Evolutionary conservation across 2,113 vertebrate genomes (phyloP).

Genomic region (Sapajus apella): DNA sequence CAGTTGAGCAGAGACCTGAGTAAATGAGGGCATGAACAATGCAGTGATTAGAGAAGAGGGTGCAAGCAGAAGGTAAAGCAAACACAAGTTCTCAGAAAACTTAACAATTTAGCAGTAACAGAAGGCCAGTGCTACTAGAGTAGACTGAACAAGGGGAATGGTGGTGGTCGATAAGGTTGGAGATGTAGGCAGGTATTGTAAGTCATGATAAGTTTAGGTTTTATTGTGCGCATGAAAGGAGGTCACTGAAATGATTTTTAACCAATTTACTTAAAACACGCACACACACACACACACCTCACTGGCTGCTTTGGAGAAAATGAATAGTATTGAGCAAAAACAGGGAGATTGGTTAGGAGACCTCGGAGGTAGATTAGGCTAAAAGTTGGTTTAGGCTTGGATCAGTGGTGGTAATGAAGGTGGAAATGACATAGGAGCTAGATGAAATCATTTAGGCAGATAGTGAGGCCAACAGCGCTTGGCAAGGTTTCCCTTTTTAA

Average conservation of each 20-base stretch:
- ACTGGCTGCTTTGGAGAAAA: neutral
- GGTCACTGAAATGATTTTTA: neutral
- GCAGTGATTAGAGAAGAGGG: neutral
- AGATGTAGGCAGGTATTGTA: neutral
- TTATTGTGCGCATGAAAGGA: neutral
- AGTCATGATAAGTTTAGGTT: neutral
- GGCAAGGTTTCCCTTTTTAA: too few relatives aligned
- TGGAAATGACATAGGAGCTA: too few relatives aligned
- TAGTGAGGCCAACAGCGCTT: too few relatives aligned
- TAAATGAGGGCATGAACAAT: neutral
- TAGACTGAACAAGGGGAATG: neutral
- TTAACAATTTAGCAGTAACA: neutral
- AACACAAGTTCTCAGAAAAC: neutral
- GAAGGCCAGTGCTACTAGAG: neutral
- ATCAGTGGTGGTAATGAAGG: neutral
- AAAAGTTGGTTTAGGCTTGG: neutral
- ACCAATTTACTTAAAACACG: neutral
- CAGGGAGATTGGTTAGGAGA: neutral
- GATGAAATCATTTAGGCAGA: too few relatives aligned
- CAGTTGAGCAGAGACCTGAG: neutral
- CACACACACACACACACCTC: too few relatives aligned
- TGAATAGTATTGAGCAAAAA: neutral
- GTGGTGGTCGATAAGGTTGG: neutral
- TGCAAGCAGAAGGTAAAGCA: neutral
- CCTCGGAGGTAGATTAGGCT: neutral